phyloP scores from a whole-genome alignment of 2,888 invertebrate genomes.

The Asteroscopus sphinx region DNA sequence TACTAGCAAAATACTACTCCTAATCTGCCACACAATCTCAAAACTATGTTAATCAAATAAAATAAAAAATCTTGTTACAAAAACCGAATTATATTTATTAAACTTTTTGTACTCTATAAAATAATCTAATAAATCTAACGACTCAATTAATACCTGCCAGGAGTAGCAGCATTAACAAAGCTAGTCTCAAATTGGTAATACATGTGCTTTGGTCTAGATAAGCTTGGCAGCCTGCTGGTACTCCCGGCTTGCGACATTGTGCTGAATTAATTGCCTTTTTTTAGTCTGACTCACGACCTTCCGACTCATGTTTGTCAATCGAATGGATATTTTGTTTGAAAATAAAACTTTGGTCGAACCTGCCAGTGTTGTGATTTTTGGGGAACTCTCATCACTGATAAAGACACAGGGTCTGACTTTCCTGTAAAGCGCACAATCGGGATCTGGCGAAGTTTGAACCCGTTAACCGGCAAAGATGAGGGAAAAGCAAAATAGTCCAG shows the following conservation, averaged over 20 bases:
- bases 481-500: too few relatives aligned
- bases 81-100: too few relatives aligned
- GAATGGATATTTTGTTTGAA: constrained; percentile 32
- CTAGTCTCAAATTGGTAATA: constrained; percentile 26
- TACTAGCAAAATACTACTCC: constrained; percentile 14
- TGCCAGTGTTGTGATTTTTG: too few relatives aligned
- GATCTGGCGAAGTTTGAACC: too few relatives aligned
- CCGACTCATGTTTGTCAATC: constrained; percentile 8
- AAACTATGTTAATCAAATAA: background rate
- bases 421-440: too few relatives aligned
- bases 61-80: background rate
- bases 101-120: background rate
- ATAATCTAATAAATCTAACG: constrained; percentile 1
- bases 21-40: background rate
- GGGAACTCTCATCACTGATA: too few relatives aligned
- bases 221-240: constrained; percentile 8
- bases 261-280: constrained; percentile 34
- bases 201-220: constrained; percentile 20
- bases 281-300: constrained; percentile 21
- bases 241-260: constrained; percentile 43
- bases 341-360: constrained; percentile 15
- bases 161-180: constrained; percentile 17
- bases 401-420: too few relatives aligned
- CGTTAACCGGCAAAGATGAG: too few relatives aligned
- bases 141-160: constrained; percentile 16